Percentiles rank a stretch among this genome's conserved stretches.
Conservation (phyloP, 2,888 invertebrate genomes). For the Archips xylosteana region DNA sequence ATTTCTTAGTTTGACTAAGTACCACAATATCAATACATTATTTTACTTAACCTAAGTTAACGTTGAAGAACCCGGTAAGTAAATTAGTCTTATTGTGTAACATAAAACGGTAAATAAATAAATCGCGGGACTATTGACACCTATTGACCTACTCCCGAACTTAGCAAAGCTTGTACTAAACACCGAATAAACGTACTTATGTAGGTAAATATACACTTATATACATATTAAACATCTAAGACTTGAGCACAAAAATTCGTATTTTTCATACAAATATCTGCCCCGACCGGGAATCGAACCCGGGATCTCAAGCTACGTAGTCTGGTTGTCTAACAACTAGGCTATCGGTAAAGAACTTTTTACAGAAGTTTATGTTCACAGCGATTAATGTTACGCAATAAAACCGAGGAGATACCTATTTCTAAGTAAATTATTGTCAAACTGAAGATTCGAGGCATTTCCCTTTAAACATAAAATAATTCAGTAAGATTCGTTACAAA, state of each 20-base stretch:
- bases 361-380: background rate
- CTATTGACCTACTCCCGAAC: too few relatives aligned
- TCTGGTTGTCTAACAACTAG: too few relatives aligned
- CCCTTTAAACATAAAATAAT: background rate
- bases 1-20: conserved; percentile 65
- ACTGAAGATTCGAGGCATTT: conserved; percentile 22
- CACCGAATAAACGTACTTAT: conserved; percentile 10
- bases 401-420: conserved; percentile 9
- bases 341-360: too few relatives aligned
- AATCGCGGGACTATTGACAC: too few relatives aligned
- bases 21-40: conserved; percentile 51
- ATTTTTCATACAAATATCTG: too few relatives aligned
- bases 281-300: too few relatives aligned
- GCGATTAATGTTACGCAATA: conserved; percentile 19
- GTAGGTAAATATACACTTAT: too few relatives aligned
- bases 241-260: too few relatives aligned
- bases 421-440: conserved; percentile 17
- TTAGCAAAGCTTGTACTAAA: conserved; percentile 10
- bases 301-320: too few relatives aligned
- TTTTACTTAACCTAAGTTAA: conserved; percentile 50
- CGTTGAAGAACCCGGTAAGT: conserved; percentile 47
- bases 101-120: background rate
- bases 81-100: conserved; percentile 27
- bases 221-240: too few relatives aligned
- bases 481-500: conserved; percentile 7